Percentiles rank a stretch among this genome's conserved stretches.
Conservation (phyloP, 2,888 invertebrate genomes). For the Theretra japonica region DNA sequence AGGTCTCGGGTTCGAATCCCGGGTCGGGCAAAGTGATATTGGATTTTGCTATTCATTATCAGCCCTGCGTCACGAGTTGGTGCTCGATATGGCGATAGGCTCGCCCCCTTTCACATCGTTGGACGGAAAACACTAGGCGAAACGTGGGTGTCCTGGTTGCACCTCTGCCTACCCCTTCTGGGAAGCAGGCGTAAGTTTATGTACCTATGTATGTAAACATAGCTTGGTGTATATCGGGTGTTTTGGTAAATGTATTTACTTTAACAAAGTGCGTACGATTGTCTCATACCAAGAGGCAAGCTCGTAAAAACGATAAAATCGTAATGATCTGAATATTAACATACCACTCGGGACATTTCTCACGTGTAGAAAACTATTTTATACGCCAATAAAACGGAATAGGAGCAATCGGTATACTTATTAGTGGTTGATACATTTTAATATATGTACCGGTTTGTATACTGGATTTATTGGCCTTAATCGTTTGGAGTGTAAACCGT, state of each 20-base stretch:
- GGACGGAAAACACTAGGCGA: too few relatives aligned
- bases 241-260: not conserved
- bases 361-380: slow-evolving; percentile 47
- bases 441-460: not conserved
- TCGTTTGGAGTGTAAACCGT: too few relatives aligned
- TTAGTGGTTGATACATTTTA: not conserved
- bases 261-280: not conserved
- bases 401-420: not conserved
- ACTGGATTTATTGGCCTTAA: not conserved
- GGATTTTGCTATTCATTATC: too few relatives aligned
- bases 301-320: slow-evolving; percentile 41
- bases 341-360: slow-evolving; percentile 42
- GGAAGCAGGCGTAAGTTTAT: too few relatives aligned
- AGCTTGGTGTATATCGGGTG: not conserved
- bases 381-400: slow-evolving; percentile 43
- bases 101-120: too few relatives aligned
- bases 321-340: slow-evolving; percentile 42
- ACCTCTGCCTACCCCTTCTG: too few relatives aligned
- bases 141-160: too few relatives aligned
- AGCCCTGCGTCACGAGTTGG: too few relatives aligned
- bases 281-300: not conserved
- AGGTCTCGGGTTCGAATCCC: too few relatives aligned
- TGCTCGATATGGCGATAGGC: too few relatives aligned
- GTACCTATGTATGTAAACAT: too few relatives aligned
- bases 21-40: too few relatives aligned